Evolutionary conservation across 2,113 vertebrate species (phyloP).

Genomic region (Nibea coibor): DNA sequence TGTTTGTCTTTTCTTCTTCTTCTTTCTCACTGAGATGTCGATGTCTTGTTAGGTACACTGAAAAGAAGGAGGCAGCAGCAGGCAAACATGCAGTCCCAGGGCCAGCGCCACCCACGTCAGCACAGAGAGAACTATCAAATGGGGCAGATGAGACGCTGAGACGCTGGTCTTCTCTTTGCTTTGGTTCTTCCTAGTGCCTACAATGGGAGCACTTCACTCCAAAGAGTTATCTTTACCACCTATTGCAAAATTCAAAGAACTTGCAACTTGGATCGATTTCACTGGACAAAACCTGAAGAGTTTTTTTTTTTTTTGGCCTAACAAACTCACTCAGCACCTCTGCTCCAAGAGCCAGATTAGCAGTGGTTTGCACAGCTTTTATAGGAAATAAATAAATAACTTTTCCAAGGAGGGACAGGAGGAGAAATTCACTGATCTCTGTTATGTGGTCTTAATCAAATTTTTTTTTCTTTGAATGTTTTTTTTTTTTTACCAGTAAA

Average conservation of each 20-base stretch:
- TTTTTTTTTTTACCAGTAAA: slow-evolving; percentile 49
- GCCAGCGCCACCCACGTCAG: slow-evolving; percentile 79
- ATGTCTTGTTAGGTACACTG: slow-evolving; percentile 88
- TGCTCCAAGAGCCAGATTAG: slow-evolving; percentile 67
- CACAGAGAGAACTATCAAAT: slow-evolving; percentile 92
- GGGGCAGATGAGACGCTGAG: slow-evolving; percentile 93
- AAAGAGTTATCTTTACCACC: slow-evolving; percentile 93
- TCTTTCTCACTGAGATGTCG: slow-evolving; percentile 2
- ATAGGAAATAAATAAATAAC: slow-evolving; percentile 67
- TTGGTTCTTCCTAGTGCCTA: slow-evolving; percentile 98
- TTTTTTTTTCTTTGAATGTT: slow-evolving; percentile 10
- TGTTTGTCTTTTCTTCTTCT: neutral
- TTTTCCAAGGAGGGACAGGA: slow-evolving; percentile 78
- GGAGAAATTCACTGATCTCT: slow-evolving; percentile 68
- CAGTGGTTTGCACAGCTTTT: slow-evolving; percentile 72
- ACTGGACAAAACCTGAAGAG: slow-evolving; percentile 52
- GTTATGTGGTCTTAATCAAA: slow-evolving; percentile 62
- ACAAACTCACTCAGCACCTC: slow-evolving; percentile 56
- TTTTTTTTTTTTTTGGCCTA: slow-evolving; percentile 27
- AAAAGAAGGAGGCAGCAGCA: slow-evolving; percentile 90
- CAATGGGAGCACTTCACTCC: slow-evolving; percentile 95
- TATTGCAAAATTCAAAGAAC: slow-evolving; percentile 72
- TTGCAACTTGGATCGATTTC: slow-evolving; percentile 69
- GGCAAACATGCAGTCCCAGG: slow-evolving; percentile 38
- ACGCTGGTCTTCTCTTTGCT: slow-evolving; percentile 87